Evolutionary conservation across 2,113 vertebrate species (phyloP), one percentile per base, ranked within the genome.

Genomic region (Ranitomeya variabilis): DNA sequence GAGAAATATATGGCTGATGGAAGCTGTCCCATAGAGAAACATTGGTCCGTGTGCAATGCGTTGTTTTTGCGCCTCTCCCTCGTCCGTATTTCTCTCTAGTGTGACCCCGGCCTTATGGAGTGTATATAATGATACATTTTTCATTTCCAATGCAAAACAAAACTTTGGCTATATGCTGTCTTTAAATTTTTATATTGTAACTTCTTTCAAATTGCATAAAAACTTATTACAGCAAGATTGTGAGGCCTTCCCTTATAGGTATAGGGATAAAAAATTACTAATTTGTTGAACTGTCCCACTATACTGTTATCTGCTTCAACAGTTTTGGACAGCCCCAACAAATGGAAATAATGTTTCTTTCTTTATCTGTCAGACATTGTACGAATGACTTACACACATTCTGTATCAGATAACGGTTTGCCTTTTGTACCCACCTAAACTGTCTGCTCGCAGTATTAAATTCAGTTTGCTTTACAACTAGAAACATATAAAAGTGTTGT

Each of bases 321-420:
- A 79, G 59, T 73, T 62, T 85, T 67, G 23, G 64, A 85, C 51
- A 55, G 83, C 52, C n/a, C 51, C 80, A 79, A 69, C 74, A 69
- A 85, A 62, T 71, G 60, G 60, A 89, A 89, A 89, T 85, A 57
- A 79, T 89, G 87, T 89, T 84, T 89, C 79, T 85, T 85, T 89
- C 62, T 78, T 84, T 76, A 89, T 89, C 87, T 85, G 73, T 85
- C 80, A 79, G 16, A 37, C 23, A 7, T 37, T 51, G 81, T 66
- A 79, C 69, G 82, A 89, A 77, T 64, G 81, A 84, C 80, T 87
- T 86, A 71, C 37, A 83, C 71, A 74, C 60, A 85, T 78, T 89
- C 10, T 26, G 18, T 45, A 69, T 57, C 73, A 89, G 82, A 89
- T 89, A 85, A 89, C 31, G 12, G n/a, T 54, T 62, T 19, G 23